Percentiles rank a stretch among this genome's conserved stretches.
Conservation (phyloP, 2,797 vertebrate species). For the Aeoliscus strigatus region DNA sequence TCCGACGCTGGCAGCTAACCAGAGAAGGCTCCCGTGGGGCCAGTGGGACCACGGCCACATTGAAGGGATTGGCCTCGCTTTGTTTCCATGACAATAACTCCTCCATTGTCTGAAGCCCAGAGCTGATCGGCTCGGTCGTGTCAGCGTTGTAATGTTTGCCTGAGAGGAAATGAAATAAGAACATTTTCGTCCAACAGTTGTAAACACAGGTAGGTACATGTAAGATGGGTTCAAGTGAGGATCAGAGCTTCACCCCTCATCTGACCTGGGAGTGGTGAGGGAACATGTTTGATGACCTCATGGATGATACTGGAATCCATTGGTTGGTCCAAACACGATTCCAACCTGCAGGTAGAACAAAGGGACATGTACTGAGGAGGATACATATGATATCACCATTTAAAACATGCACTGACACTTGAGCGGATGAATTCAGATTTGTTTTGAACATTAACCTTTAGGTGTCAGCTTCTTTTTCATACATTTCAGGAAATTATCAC, state of each 20-base stretch:
- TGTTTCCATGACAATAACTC: constrained; percentile 84
- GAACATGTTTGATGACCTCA: constrained; percentile 50
- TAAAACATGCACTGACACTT: background rate
- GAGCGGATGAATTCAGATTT: background rate
- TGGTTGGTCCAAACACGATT: constrained; percentile 65
- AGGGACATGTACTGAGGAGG: background rate
- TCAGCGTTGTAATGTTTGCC: constrained; percentile 80
- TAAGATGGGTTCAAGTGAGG: background rate
- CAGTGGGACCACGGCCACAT: constrained; percentile 71
- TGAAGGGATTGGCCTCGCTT: constrained; percentile 74
- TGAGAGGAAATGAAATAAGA: constrained; percentile 45
- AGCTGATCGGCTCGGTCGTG: constrained; percentile 85
- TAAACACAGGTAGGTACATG: background rate
- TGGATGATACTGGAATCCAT: constrained; percentile 39
- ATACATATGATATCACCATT: background rate
- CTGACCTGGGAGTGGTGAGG: constrained; percentile 65
- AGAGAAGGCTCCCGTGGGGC: constrained; percentile 76
- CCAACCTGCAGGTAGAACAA: constrained; percentile 40
- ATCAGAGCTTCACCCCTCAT: background rate
- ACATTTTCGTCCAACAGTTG: background rate
- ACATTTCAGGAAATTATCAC: too few species aligned
- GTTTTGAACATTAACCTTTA: too few species aligned
- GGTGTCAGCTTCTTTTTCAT: too few species aligned
- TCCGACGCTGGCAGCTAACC: constrained; percentile 63
- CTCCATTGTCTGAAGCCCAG: constrained; percentile 78